A percentile compares a stretch with the other conserved stretches of the same genome.
Conservation (phyloP, 2,797 vertebrate genomes). For the Mareca strepera region DNA sequence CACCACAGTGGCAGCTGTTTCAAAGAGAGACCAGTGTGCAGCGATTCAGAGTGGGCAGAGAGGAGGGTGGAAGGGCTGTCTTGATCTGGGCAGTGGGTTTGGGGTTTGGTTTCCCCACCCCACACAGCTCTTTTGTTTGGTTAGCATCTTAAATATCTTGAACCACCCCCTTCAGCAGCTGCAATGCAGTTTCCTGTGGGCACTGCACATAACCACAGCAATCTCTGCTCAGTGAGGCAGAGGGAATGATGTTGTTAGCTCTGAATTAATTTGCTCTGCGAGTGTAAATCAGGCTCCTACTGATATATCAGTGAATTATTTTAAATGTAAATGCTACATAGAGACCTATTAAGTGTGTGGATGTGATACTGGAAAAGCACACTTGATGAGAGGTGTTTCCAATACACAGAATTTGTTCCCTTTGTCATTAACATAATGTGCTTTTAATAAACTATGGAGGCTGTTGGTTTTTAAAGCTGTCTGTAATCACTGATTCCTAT, state of each 20-base stretch:
- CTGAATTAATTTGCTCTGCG: constrained; percentile 68
- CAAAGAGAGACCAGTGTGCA: background rate
- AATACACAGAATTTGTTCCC: background rate
- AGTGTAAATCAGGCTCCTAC: constrained; percentile 57
- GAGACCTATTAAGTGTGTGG: background rate
- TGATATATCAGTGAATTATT: constrained; percentile 47
- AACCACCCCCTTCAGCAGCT: background rate
- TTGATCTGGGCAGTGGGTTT: background rate
- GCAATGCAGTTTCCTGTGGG: constrained; percentile 14
- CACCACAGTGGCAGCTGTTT: background rate
- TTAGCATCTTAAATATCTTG: background rate
- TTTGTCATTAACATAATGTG: constrained; percentile 1
- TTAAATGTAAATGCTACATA: constrained; percentile 17
- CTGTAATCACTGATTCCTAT: background rate
- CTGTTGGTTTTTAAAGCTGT: background rate
- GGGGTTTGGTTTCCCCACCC: background rate
- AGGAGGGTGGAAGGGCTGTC: background rate
- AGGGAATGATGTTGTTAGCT: constrained; percentile 54
- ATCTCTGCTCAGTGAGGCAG: constrained; percentile 35
- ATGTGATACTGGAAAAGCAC: background rate
- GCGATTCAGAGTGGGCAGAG: background rate
- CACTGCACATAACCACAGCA: background rate
- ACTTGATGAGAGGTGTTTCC: background rate
- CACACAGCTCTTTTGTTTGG: background rate
- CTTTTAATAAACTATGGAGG: constrained; percentile 16